phyloP scores from a whole-genome alignment of 2,797 vertebrate genomes.

The Huso huso region DNA sequence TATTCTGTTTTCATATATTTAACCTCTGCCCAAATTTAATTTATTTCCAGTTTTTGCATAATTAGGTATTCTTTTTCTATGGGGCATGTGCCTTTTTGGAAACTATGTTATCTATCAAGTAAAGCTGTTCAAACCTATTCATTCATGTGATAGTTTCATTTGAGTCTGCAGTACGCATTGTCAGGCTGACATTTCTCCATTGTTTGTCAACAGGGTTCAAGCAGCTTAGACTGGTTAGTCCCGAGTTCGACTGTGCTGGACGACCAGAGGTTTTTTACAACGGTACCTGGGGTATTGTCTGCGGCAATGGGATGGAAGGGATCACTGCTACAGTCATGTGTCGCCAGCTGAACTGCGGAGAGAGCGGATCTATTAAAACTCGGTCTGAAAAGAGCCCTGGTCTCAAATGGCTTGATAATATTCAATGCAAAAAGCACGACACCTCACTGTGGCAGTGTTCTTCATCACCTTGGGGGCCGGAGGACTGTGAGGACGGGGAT shows the following conservation, averaged over 20 bases:
- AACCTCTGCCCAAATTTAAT: no score
- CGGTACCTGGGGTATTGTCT: no score
- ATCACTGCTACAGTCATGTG: not conserved
- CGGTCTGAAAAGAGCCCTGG: not conserved
- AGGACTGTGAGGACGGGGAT: not conserved
- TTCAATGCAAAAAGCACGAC: not conserved
- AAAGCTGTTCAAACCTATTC: no score
- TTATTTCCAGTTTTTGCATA: no score
- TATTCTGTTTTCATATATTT: no score
- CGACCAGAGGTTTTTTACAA: not conserved
- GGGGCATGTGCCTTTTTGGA: no score
- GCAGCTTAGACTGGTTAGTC: not conserved
- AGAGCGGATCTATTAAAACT: not conserved
- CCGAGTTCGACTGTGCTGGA: not conserved
- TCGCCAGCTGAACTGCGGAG: not conserved
- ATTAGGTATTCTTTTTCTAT: no score
- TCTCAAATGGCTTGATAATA: not conserved
- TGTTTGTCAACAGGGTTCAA: not conserved
- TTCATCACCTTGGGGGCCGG: not conserved
- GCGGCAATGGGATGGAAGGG: not conserved
- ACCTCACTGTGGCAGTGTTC: not conserved
- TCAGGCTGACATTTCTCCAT: no score
- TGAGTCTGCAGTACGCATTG: no score
- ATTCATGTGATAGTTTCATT: no score
- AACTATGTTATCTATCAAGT: no score